Evolutionary conservation across 1,140 invertebrate species (phyloP), one percentile per base, ranked within the genome.

Genomic region (Drosophila albomicans): DNA sequence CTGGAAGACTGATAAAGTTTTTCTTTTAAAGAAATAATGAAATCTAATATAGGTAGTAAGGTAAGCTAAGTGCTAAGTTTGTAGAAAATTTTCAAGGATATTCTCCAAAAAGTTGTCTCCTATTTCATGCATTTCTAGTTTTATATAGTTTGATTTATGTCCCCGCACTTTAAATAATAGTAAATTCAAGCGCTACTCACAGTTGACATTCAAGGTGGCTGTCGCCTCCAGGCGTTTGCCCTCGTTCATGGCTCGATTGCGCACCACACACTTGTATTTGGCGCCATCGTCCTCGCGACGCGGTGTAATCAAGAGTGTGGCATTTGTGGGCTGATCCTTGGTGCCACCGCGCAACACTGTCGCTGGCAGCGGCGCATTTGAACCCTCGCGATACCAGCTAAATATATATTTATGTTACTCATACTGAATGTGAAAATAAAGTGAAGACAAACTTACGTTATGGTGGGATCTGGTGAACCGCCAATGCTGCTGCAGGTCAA

Each of bases 401-500:
- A 25, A 25, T 25, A 25, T 25, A 25, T 3, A 25, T 25, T 25
- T 25, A 25, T 25, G 20, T 25, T 25, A 25, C 20, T 25, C 20
- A 25, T 4, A 4, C 3, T 25, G 1, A 13, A 8, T 15, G 7
- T 25, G 20, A 25, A 25, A 38, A 35, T 8, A 20, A 3, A 32
- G 41, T 15, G 46, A 3, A n/a, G n/a, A n/a, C n/a, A n/a, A n/a
- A n/a, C 94, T 94, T 91, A 97, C 93, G 94, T 95, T 78, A 98
- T 96, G 73, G 95, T 94, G 3, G 98, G 98, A 92, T 97, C 96
- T 0, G 98, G 98, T 38, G 97, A 98, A 1, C 98, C 98, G 0
- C 97, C 97, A 16, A 94, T 93, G 65, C 96, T 97, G 45, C 96
- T 96, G 92, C 98, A 99, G 0, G 95, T 95, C 15, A 98, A 93